Conservation (phyloP, 2,113 vertebrate species). For the Dicentrarchus labrax region DNA sequence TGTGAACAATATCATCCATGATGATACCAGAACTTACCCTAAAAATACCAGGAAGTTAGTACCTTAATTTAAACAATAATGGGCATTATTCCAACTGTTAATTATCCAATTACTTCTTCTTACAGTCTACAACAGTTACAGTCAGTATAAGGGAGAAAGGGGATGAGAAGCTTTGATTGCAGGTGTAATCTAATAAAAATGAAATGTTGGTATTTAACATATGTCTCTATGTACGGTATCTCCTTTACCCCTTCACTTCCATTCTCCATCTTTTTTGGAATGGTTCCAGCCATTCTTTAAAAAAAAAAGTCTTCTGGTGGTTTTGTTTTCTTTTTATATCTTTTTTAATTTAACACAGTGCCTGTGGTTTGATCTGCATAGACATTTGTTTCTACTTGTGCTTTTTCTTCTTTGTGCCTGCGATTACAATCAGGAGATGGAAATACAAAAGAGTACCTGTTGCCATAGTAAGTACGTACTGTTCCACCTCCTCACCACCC, state of each 20-base stretch:
- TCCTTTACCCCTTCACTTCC: slow-evolving; percentile 84
- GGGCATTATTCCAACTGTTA: background rate
- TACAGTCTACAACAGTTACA: background rate
- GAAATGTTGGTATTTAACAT: slow-evolving; percentile 80
- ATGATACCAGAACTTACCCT: slow-evolving; percentile 9
- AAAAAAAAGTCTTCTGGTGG: slow-evolving; percentile 38
- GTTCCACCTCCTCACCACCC: slow-evolving; percentile 83
- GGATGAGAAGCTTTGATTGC: slow-evolving; percentile 28
- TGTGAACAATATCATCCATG: slow-evolving; percentile 35
- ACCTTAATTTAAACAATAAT: background rate
- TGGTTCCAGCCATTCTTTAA: slow-evolving; percentile 89
- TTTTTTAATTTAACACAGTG: slow-evolving; percentile 86
- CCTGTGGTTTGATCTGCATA: slow-evolving; percentile 96
- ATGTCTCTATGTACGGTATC: slow-evolving; percentile 76
- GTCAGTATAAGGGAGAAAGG: background rate
- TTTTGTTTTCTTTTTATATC: slow-evolving; percentile 26
- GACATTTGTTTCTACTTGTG: slow-evolving; percentile 98
- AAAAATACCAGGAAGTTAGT: too few relatives aligned
- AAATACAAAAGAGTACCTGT: slow-evolving; percentile 99
- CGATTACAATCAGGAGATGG: slow-evolving; percentile 97
- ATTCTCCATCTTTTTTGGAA: slow-evolving; percentile 87
- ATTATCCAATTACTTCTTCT: background rate
- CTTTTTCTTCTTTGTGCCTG: slow-evolving; percentile 99
- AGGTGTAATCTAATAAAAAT: slow-evolving; percentile 87
- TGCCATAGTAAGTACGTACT: slow-evolving; percentile 99